Base-by-base conservation (phyloP, 2,113 vertebrate species). In the Seriola aureovittata region DNA sequence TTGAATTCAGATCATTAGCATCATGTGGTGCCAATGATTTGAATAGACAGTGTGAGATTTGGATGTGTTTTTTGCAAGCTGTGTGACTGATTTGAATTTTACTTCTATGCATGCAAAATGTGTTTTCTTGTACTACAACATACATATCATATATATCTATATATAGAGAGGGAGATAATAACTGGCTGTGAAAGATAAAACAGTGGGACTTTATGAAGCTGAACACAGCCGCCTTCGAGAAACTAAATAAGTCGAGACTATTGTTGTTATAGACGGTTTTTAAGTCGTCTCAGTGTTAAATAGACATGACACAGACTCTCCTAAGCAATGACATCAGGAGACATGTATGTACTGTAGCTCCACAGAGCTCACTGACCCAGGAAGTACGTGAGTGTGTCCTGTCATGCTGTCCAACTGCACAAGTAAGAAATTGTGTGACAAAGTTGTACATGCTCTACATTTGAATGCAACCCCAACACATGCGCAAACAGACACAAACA, bases 1-100 rank as follows among this genome's bases (percentile, higher is more conserved):
- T 16, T 52, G 25, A 64, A 74, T 70, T 70, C 70, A 74, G 50
- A 69, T 70, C 64, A 74, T 69, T 32, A 52, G 62, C 67, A 77
- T 85, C 54, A 29, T 50, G 62, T 64, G 40, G 32, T 19, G 23
- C 19, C 48, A 4, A 17, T 55, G 55, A 81, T 69, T 73, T 68
- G 44, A 69, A 74, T 52, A 62, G 54, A 11, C 8, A 36, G 3
- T 36, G 40, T n/a, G 21, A 74, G 42, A 16, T 25, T 16, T 23
- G 17, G 46, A 25, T 69, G 64, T 19, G 14, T 23, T 75, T 57
- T 44, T 46, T 29, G 19, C 32, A 34, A 34, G 54, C 17, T 29
- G 40, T 59, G 17, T 13, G 17, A n/a, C 21, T 16, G 36, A 68
- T 81, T 42, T 82, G 40, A 78, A 86, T 29, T 1, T 8, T 8